Percentiles rank a stretch among this genome's conserved stretches.
Evolutionary conservation across 1,140 invertebrate species (phyloP).

Genomic region (Drosophila athabasca): DNA sequence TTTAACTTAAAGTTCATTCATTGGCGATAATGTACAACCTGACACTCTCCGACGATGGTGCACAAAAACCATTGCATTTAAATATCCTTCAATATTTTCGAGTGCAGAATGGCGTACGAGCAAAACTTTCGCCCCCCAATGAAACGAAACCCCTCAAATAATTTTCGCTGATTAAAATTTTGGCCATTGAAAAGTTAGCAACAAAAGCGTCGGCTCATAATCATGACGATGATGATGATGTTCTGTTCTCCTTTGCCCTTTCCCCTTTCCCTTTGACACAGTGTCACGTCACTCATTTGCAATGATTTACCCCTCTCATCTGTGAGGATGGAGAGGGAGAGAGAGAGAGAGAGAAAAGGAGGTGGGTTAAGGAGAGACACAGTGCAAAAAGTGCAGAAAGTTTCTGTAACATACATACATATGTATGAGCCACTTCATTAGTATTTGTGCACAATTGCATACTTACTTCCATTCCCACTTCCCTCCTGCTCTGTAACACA

Average conservation of each 20-base stretch:
- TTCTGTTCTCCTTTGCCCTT: conserved; percentile 3
- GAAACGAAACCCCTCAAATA: conserved; percentile 21
- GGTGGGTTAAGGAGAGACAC: background rate
- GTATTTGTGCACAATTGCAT: conserved; percentile 62
- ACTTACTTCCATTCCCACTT: conserved; percentile 20
- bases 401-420: conserved; percentile 6
- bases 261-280: conserved; percentile 23
- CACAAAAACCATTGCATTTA: no score
- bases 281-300: conserved; percentile 25
- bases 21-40: no score
- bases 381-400: conserved; percentile 25
- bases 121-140: conserved; percentile 28
- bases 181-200: background rate
- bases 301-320: conserved; percentile 11
- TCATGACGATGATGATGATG: conserved; percentile 8
- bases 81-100: no score
- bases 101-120: background rate
- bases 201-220: conserved; percentile 11
- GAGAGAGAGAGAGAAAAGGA: background rate
- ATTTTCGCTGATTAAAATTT: conserved; percentile 26
- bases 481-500: conserved; percentile 15
- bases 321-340: background rate
- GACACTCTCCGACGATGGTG: no score
- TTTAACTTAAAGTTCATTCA: no score
- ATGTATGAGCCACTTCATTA: conserved; percentile 60